phyloP scores from a whole-genome alignment of 2,797 vertebrate species.

The Pyrocephalus nanus region DNA sequence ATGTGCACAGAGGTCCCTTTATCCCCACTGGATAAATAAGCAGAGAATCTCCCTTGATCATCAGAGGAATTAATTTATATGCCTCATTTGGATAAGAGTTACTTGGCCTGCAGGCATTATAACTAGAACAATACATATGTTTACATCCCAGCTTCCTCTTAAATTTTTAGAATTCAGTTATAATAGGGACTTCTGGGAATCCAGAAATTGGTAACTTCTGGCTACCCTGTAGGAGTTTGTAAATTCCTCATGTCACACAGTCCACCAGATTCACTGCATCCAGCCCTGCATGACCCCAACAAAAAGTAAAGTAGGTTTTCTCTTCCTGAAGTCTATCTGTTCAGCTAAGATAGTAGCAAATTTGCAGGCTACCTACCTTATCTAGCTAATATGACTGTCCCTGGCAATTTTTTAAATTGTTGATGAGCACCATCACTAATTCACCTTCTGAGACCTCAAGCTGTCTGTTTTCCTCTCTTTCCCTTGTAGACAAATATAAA shows the following conservation, averaged over 20 bases:
- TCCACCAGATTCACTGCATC: background rate
- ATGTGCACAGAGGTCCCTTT: background rate
- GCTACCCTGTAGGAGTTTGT: background rate
- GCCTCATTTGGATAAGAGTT: background rate
- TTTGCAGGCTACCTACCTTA: background rate
- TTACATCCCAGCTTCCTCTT: background rate
- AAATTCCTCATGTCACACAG: background rate
- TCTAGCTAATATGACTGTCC: background rate
- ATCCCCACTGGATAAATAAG: background rate
- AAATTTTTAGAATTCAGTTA: constrained; percentile 7
- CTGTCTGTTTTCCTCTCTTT: background rate
- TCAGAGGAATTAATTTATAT: background rate
- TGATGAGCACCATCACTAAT: background rate
- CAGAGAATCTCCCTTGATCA: background rate
- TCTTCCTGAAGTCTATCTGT: background rate
- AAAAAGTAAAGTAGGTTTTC: background rate
- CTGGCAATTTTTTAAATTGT: background rate
- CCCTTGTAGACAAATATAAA: background rate
- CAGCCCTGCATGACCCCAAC: background rate
- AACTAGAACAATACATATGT: background rate
- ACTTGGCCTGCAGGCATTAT: background rate
- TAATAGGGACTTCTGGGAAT: constrained; percentile 53
- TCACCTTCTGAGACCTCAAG: background rate
- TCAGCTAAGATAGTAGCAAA: background rate
- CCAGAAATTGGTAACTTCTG: background rate